These are phyloP conservation scores for Cryptus armator DNA, from an alignment of 2,888 invertebrate species.

Conservation along the genomic window DNA sequence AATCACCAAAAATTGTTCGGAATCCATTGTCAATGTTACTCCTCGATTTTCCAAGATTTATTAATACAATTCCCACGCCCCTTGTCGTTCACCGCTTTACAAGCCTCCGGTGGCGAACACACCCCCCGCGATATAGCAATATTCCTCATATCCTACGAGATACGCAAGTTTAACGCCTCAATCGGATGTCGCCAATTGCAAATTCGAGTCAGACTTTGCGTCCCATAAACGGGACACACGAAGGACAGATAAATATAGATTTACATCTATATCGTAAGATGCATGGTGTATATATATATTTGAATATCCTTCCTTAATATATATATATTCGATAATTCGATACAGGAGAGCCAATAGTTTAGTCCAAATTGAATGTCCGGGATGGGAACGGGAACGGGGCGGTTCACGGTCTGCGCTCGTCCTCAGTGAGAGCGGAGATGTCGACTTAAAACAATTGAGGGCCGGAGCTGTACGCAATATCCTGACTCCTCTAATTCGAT, in stretches of 20 bases:
- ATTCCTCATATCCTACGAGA: constrained; percentile 63
- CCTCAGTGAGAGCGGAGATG: constrained; percentile 79
- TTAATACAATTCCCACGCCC: constrained; percentile 55
- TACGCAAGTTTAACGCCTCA: constrained; percentile 71
- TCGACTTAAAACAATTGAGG: constrained; percentile 85
- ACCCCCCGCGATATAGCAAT: constrained; percentile 51
- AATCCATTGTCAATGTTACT: constrained; percentile 46
- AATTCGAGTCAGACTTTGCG: constrained; percentile 25
- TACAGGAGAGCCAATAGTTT: constrained; percentile 82
- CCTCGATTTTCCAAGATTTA: constrained; percentile 26
- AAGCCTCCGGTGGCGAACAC: neutral
- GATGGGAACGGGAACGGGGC: constrained; percentile 59
- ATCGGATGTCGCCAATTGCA: constrained; percentile 69
- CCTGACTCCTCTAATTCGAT: constrained; percentile 84
- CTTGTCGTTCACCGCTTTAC: neutral
- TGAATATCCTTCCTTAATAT: neutral
- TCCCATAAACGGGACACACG: constrained; percentile 16
- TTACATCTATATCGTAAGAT: constrained; percentile 15
- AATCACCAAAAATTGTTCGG: neutral
- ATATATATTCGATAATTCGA: constrained; percentile 78
- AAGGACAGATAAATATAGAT: constrained; percentile 38
- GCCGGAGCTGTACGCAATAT: constrained; percentile 83
- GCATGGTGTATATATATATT: constrained; percentile 9
- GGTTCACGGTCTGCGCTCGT: constrained; percentile 38
- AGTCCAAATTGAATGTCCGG: constrained; percentile 85